Conservation (phyloP, 1,140 invertebrate genomes). For the Pseudomyrmex concolor region DNA sequence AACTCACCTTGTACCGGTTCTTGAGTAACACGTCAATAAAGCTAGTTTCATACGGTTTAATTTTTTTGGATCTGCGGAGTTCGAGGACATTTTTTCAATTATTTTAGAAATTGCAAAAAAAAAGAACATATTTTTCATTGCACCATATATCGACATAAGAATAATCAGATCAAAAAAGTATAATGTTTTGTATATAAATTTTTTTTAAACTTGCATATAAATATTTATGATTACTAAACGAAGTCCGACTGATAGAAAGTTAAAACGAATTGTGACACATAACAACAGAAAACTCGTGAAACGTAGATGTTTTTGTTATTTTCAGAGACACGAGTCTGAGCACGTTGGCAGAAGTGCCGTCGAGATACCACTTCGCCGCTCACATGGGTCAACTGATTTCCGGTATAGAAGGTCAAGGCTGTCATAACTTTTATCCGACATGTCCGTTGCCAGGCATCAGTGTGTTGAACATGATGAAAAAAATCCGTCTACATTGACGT, state of each 20-base stretch:
- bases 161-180: not conserved
- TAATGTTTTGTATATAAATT: too few species aligned
- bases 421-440: conserved; percentile 90
- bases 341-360: conserved; percentile 88
- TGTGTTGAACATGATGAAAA: conserved; percentile 89
- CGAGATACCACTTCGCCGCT: conserved; percentile 92
- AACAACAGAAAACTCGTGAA: too few species aligned
- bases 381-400: conserved; percentile 93
- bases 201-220: too few species aligned
- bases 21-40: conserved; percentile 58
- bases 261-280: not conserved
- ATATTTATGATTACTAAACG: too few species aligned
- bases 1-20: conserved; percentile 81
- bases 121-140: too few species aligned
- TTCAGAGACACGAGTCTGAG: conserved; percentile 87
- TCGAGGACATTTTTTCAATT: not conserved
- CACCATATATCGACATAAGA: not conserved
- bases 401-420: conserved; percentile 89
- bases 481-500: conserved; percentile 85
- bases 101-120: not conserved
- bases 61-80: conserved; percentile 73
- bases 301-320: conserved; percentile 58
- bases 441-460: conserved; percentile 88
- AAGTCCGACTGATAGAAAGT: not conserved
- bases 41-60: conserved; percentile 72